These are phyloP conservation scores for Thalassarche chlororhynchos DNA, from an alignment of 2,113 vertebrate genomes.

Conservation along the genomic window DNA sequence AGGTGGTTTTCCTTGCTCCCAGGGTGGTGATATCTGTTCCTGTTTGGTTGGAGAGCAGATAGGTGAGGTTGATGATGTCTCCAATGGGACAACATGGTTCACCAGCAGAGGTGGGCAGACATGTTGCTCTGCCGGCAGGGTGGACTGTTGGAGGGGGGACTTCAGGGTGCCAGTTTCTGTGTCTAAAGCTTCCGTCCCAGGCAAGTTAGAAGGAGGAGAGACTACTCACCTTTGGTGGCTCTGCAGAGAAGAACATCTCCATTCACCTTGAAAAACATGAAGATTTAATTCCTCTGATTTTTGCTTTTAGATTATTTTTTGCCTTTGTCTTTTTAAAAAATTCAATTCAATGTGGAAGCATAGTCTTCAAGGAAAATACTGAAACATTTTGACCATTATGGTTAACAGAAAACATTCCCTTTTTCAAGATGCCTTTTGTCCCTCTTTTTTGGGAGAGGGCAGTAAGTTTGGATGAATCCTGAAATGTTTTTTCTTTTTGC, in stretches of 20 bases:
- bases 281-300: not conserved
- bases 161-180: not conserved
- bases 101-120: not conserved
- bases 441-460: not conserved
- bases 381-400: not conserved
- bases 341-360: not conserved
- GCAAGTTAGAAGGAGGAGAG: not conserved
- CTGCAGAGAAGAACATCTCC: not conserved
- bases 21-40: not conserved
- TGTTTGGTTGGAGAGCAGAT: not conserved
- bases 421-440: not conserved
- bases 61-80: not conserved
- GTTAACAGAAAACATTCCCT: not conserved
- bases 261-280: not conserved
- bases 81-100: not conserved
- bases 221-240: not conserved
- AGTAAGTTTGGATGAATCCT: not conserved
- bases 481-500: not conserved
- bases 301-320: not conserved
- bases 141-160: not conserved
- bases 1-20: not conserved
- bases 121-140: not conserved
- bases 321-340: not conserved
- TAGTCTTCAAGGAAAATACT: not conserved
- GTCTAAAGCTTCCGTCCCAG: not conserved